Evolutionary conservation across 2,888 invertebrate genomes (phyloP).

Genomic region (Cephus pygmeus): DNA sequence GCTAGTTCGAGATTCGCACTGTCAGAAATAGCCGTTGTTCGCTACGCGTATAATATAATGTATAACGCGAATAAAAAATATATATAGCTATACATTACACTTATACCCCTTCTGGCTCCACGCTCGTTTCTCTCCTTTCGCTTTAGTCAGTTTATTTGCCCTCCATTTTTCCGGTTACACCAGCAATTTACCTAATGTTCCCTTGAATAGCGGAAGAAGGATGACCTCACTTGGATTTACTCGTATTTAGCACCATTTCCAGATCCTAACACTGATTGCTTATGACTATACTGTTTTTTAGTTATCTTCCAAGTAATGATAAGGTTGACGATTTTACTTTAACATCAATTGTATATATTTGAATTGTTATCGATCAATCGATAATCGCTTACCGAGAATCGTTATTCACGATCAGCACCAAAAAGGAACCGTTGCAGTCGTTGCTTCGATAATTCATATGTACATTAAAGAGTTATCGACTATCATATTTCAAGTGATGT

Average conservation of each 20-base stretch:
- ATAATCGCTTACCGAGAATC: background rate
- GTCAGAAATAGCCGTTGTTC: background rate
- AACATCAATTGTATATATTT: background rate
- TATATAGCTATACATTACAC: background rate
- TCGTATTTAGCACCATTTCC: background rate
- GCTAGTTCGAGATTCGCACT: background rate
- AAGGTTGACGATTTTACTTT: background rate
- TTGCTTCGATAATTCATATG: background rate
- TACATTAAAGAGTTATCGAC: background rate
- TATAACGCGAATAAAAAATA: background rate
- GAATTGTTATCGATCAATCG: background rate
- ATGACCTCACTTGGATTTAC: background rate
- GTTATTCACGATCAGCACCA: background rate
- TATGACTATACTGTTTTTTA: background rate
- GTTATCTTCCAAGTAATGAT: background rate
- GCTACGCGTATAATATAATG: background rate
- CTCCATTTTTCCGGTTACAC: background rate
- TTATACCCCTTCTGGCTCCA: background rate
- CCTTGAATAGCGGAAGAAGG: background rate
- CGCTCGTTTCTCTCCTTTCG: background rate
- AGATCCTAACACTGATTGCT: background rate
- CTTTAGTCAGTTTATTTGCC: background rate
- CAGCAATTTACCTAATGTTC: background rate
- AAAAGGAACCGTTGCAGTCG: background rate
- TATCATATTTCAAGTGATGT: conserved; percentile 13